phyloP scores from a whole-genome alignment of 2,888 invertebrate species.

The Laspeyria flexula region DNA sequence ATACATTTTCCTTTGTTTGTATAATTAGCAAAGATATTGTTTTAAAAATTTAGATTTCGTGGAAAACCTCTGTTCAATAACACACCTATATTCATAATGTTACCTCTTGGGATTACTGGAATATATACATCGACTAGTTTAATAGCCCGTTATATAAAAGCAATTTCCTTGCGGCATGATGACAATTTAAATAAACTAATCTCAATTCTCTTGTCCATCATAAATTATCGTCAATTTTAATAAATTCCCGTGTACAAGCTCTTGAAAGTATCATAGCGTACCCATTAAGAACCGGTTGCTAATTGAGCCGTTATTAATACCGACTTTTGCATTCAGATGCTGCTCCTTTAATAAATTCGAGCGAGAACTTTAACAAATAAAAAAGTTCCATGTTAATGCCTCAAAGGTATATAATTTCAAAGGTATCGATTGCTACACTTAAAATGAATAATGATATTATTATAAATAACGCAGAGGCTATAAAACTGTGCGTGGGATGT shows the following conservation, averaged over 20 bases:
- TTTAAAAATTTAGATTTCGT: no score
- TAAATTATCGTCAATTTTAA: constrained; percentile 64
- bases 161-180: neutral
- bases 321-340: constrained; percentile 53
- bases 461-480: constrained; percentile 53
- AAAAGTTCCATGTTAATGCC: constrained; percentile 42
- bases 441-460: constrained; percentile 63
- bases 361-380: constrained; percentile 36
- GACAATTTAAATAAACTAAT: constrained; percentile 2
- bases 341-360: constrained; percentile 46
- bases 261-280: constrained; percentile 55
- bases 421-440: constrained; percentile 61
- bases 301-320: constrained; percentile 65
- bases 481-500: constrained; percentile 54
- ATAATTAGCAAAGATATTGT: no score
- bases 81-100: no score
- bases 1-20: no score
- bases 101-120: no score
- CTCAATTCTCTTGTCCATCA: constrained; percentile 14
- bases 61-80: no score
- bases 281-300: constrained; percentile 53
- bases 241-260: constrained; percentile 51
- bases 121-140: constrained; percentile 8
- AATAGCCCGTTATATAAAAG: neutral
- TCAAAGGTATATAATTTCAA: constrained; percentile 57